These are phyloP conservation scores for Bedellia somnulentella DNA, from an alignment of 2,888 invertebrate genomes.

Conservation along the genomic window DNA sequence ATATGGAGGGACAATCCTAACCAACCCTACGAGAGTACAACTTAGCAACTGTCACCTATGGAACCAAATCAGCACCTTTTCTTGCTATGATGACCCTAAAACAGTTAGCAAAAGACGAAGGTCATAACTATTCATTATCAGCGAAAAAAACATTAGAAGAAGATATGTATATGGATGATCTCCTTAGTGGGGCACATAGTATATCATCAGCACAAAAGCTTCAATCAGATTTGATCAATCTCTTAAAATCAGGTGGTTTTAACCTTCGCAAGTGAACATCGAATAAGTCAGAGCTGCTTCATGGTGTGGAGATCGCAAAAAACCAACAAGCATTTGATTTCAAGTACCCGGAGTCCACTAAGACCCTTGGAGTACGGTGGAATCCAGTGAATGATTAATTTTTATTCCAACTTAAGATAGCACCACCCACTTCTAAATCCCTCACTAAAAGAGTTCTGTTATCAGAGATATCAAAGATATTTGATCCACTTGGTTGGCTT, in stretches of 20 bases:
- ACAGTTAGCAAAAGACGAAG: constrained; percentile 9
- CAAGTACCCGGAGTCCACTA: constrained; percentile 1
- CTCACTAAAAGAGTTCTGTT: constrained; percentile 3
- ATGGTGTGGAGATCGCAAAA: neutral
- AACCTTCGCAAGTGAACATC: constrained; percentile 9
- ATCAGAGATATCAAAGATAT: constrained; percentile 4
- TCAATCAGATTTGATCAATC: constrained; percentile 5
- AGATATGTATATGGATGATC: constrained; percentile 8
- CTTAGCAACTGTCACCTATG: constrained; percentile 2
- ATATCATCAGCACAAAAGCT: constrained; percentile 4
- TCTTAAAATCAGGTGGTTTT: constrained; percentile 8
- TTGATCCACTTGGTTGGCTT: constrained; percentile 5
- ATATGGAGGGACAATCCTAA: constrained; percentile 3
- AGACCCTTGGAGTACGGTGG: constrained; percentile 1
- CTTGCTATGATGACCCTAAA: constrained; percentile 9
- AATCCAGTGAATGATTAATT: neutral
- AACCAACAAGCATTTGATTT: constrained; percentile 2
- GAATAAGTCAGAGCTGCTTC: constrained; percentile 4
- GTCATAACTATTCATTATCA: constrained; percentile 4
- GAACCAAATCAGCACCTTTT: constrained; percentile 7
- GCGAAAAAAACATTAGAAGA: constrained; percentile 2
- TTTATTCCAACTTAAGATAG: neutral
- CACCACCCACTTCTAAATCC: neutral
- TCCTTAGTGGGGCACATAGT: constrained; percentile 1
- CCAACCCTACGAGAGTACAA: constrained; percentile 2